Percentiles rank a stretch among this genome's conserved stretches.
phyloP scores from a whole-genome alignment of 2,113 vertebrate genomes.

The Sylvia atricapilla region DNA sequence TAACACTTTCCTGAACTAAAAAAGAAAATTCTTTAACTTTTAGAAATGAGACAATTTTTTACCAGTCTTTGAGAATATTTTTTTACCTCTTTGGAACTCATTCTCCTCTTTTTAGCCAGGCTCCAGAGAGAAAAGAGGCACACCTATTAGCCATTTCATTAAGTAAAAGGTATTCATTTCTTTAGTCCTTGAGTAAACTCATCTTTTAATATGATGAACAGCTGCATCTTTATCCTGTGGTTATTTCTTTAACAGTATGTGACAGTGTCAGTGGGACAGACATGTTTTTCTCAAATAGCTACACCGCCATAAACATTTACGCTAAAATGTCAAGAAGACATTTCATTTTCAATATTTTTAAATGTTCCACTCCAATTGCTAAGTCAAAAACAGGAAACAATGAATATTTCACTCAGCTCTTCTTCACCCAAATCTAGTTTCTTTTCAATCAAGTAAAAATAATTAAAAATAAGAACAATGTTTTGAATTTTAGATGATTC shows the following conservation, averaged over 20 bases:
- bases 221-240: not conserved
- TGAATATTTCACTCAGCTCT: conserved; percentile 11
- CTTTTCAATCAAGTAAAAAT: conserved; percentile 15
- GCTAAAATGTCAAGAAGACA: not conserved
- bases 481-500: not conserved
- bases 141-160: not conserved
- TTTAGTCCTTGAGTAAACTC: not conserved
- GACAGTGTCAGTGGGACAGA: not conserved
- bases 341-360: conserved; percentile 9
- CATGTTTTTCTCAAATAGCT: conserved; percentile 5
- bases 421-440: not conserved
- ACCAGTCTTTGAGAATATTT: not conserved
- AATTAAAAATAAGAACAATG: not conserved
- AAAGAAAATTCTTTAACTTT: not conserved
- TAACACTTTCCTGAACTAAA: not conserved
- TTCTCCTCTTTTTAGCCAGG: not conserved
- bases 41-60: not conserved
- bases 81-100: not conserved
- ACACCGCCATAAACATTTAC: not conserved
- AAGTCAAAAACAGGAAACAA: conserved; percentile 42
- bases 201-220: not conserved
- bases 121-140: not conserved
- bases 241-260: not conserved
- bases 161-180: not conserved
- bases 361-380: conserved; percentile 29